Conservation (phyloP, 2,113 vertebrate species). For the Hydrochoerus hydrochaeris region DNA sequence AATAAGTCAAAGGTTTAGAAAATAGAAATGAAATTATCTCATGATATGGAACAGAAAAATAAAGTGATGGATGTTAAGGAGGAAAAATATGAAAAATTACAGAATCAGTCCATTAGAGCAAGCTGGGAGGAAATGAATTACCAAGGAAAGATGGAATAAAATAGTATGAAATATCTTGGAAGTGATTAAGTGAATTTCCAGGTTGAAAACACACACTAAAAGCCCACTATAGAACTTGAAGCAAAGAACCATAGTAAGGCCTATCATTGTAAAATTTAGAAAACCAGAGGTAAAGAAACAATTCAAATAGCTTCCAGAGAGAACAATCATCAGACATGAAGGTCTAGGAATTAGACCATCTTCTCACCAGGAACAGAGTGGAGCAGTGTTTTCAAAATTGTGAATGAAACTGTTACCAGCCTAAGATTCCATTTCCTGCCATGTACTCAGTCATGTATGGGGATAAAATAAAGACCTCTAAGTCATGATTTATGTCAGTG, state of each 20-base stretch:
- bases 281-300: too few relatives aligned
- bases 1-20: conserved; percentile 6
- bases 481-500: too few relatives aligned
- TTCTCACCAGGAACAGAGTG: neutral
- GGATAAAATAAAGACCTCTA: neutral
- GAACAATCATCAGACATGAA: neutral
- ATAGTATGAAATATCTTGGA: neutral
- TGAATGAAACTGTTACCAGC: neutral
- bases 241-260: neutral
- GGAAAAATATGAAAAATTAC: neutral
- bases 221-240: neutral
- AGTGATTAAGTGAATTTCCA: neutral
- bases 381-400: neutral
- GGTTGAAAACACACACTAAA: neutral
- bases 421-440: neutral
- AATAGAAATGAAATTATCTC: neutral
- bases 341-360: neutral
- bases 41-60: neutral
- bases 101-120: neutral
- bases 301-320: neutral
- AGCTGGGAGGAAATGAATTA: neutral
- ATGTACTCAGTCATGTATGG: too few relatives aligned
- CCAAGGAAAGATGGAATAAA: neutral
- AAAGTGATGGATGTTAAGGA: neutral
- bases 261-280: neutral